A percentile compares a stretch with the other conserved stretches of the same genome.
Evolutionary conservation across 2,113 vertebrate species (phyloP).

Genomic region (Hemiscyllium ocellatum): DNA sequence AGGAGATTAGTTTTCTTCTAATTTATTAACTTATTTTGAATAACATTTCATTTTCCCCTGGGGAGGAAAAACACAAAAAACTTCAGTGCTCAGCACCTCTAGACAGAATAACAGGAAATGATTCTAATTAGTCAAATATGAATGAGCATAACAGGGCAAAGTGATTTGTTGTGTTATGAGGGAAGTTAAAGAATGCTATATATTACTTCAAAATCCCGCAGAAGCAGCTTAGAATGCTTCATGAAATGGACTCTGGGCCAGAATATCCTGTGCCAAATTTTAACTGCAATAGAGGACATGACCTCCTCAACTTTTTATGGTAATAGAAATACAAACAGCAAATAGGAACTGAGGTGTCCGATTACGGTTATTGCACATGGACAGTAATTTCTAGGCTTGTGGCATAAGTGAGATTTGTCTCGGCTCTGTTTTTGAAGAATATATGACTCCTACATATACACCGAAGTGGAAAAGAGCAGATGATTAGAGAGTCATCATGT

Average conservation of each 20-base stretch:
- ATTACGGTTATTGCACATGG: background rate
- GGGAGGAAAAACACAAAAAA: background rate
- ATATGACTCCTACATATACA: background rate
- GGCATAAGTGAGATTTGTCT: background rate
- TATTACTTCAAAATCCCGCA: slow-evolving; percentile 24
- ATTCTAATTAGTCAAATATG: slow-evolving; percentile 22
- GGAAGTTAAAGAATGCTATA: slow-evolving; percentile 27
- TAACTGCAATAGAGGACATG: background rate
- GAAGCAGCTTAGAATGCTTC: slow-evolving; percentile 16
- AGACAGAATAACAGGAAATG: slow-evolving; percentile 9
- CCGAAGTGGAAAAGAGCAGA: background rate
- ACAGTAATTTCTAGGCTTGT: background rate
- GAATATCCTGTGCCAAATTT: background rate
- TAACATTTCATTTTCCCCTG: background rate
- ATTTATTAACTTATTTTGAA: slow-evolving; percentile 28
- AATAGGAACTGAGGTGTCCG: background rate
- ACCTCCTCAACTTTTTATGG: background rate
- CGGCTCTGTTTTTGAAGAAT: background rate
- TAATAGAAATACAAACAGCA: background rate
- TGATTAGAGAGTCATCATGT: background rate
- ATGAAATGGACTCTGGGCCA: background rate
- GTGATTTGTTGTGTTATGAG: slow-evolving; percentile 23
- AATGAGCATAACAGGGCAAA: slow-evolving; percentile 24
- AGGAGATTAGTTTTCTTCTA: slow-evolving; percentile 7
- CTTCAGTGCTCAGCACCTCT: slow-evolving; percentile 24